Conservation (phyloP, 1,140 invertebrate species). For the Gonatopus flavifemur region DNA sequence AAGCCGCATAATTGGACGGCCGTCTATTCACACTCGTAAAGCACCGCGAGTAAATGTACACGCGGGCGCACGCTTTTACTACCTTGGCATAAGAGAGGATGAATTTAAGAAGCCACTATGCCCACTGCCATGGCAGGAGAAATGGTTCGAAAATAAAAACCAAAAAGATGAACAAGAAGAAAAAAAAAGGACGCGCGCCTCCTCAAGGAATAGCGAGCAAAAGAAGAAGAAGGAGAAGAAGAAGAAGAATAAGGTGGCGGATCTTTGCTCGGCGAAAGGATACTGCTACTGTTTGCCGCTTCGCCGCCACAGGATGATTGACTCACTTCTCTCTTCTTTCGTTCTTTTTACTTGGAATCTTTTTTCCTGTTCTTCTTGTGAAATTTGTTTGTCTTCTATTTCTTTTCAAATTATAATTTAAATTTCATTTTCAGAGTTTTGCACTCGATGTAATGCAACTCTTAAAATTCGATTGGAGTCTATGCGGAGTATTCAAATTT, state of each 20-base stretch:
- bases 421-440: too few species aligned
- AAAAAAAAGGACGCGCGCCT: constrained; percentile 20
- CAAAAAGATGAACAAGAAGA: constrained; percentile 23
- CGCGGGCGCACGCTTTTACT: constrained; percentile 43
- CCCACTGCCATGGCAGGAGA: constrained; percentile 13
- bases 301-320: too few species aligned
- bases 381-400: too few species aligned
- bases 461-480: too few species aligned
- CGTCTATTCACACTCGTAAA: constrained; percentile 55
- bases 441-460: too few species aligned
- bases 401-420: too few species aligned
- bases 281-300: constrained; percentile 43
- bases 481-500: too few species aligned
- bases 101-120: constrained; percentile 35
- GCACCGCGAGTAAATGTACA: too few species aligned
- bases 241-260: constrained; percentile 27
- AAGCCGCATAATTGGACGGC: constrained; percentile 52
- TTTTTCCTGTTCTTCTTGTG: too few species aligned
- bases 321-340: too few species aligned
- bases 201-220: background rate
- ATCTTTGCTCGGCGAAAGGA: constrained; percentile 37
- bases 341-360: too few species aligned
- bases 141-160: constrained; percentile 15
- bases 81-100: constrained; percentile 25
- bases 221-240: constrained; percentile 1